A percentile compares a stretch with the other conserved stretches of the same genome.
Evolutionary conservation across 2,797 vertebrate species (phyloP).

Genomic region (Salarias fasciatus): DNA sequence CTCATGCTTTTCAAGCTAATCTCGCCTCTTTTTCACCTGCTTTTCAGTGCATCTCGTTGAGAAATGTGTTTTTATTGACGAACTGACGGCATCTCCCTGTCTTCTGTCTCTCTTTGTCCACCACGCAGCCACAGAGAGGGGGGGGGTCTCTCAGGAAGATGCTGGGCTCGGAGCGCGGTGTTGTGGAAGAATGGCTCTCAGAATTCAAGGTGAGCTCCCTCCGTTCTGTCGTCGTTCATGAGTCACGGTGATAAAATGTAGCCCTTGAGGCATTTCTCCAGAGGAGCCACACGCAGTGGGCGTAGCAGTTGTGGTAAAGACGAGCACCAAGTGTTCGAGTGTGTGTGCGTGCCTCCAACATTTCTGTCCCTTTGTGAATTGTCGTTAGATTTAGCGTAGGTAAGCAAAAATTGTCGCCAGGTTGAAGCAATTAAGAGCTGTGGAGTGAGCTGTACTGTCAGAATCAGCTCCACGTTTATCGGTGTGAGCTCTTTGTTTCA

Average conservation of each 20-base stretch:
- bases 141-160: constrained; percentile 87
- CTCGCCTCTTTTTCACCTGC: no score
- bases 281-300: constrained; percentile 18
- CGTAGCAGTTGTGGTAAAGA: constrained; percentile 14
- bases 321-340: not conserved
- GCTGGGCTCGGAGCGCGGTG: constrained; percentile 91
- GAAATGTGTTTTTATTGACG: not conserved
- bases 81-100: not conserved
- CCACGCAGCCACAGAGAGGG: constrained; percentile 68
- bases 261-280: constrained; percentile 15
- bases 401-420: not conserved
- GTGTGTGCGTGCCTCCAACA: constrained; percentile 18
- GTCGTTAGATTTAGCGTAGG: constrained; percentile 3
- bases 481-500: constrained; percentile 1
- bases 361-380: constrained; percentile 15
- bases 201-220: constrained; percentile 94
- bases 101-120: constrained; percentile 4
- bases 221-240: constrained; percentile 5
- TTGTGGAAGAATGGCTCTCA: constrained; percentile 98
- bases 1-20: no score
- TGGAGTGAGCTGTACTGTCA: not conserved
- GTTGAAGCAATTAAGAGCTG: not conserved
- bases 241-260: constrained; percentile 56
- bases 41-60: no score
- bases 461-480: not conserved